Evolutionary conservation across 2,888 invertebrate species (phyloP), one percentile per base, ranked within the genome.

Genomic region (Tipula vernalis): DNA sequence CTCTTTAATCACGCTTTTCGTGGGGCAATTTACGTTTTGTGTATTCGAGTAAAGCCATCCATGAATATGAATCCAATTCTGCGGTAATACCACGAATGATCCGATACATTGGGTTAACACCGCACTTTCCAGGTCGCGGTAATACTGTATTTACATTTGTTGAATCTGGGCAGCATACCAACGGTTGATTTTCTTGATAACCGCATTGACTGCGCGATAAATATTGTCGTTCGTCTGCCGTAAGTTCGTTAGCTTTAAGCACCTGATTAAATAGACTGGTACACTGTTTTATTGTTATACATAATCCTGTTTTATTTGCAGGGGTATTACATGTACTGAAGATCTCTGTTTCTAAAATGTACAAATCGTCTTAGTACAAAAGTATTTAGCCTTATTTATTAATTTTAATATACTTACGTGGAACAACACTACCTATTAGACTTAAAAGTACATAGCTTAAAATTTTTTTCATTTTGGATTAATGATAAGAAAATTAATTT

Each of bases 171-270:
- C 84, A 44, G 44, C 13, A 51, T 1, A 86, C 95, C 90, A 92
- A 93, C 0, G 95, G 95, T 8, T 92, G 89, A 12, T 88, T 89
- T 0, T 92, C 92, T 0, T 92, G 90, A 88, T 93, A 95, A 0
- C 95, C 95, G 89, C 96, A 95, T 87, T 94, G 94, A 1, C 95
- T 93, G 71, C 91, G 90, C 87, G 93, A 91, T 86, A 96, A 90
- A 87, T 93, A 93, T 13, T 91, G 89, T 0, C 92, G 91, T 36
- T 93, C 44, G 3, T 6, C 41, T 15, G 10, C 1, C 3, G 85
- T 42, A 15, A 85, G 28, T 44, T 36, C 2, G 0, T 84, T 84
- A 13, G 28, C 41, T 85, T 39, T 85, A 28, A 42, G 13, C 12
- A 94, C 89, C 87, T 93, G 90, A 0, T 41, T 47, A 88, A 90